Base-by-base conservation (phyloP, 2,797 vertebrate genomes). In the Arctocebus calabarensis region DNA sequence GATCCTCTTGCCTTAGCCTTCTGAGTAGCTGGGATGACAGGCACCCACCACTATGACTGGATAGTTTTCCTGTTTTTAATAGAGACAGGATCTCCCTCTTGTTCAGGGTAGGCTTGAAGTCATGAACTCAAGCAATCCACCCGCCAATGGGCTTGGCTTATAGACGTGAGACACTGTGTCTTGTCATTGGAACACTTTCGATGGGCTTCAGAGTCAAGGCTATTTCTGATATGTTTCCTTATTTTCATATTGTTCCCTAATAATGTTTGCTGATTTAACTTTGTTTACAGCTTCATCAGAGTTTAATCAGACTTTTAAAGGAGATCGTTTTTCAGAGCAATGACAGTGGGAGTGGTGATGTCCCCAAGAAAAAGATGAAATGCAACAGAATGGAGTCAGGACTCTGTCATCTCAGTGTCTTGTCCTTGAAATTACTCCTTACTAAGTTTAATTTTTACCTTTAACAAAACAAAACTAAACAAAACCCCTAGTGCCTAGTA, bases 391-490 rank as follows among this genome's bases (percentile, higher is more conserved):
- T 13, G 25, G 43, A 93, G 23, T 13, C 6, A 78, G 34, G 37
- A 40, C 4, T 27, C 29, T 0, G 3, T 5, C 84, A 70, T 20
- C 37, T 64, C 55, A 55, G 59, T 45, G 4, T 59, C 14, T 82
- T 55, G 23, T 61, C 61, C 62, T 84, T 74, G 20, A 27, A 34
- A 91, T 64, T 77, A 5, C 5, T 92, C 62, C 25, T 91, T 71
- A 64, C 29, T 45, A 77, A 34, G 16, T 70, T 79, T n/a, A 71
- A n/a, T 40, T 27, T 17, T 91, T n/a, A 77, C 32, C 61, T 94
- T 77, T 32, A 55, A 52, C 77, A 82, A 87, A 89, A 19, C 4
- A 92, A 91, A 95, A 37, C 55, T 74, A 78, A 70, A 66, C 34
- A 59, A 43, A 88, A n/a, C 10, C 11, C 23, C 45, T 85, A 64